A percentile compares a stretch with the other conserved stretches of the same genome.
Evolutionary conservation across 2,888 invertebrate genomes (phyloP).

Genomic region (Esperia sulphurella): DNA sequence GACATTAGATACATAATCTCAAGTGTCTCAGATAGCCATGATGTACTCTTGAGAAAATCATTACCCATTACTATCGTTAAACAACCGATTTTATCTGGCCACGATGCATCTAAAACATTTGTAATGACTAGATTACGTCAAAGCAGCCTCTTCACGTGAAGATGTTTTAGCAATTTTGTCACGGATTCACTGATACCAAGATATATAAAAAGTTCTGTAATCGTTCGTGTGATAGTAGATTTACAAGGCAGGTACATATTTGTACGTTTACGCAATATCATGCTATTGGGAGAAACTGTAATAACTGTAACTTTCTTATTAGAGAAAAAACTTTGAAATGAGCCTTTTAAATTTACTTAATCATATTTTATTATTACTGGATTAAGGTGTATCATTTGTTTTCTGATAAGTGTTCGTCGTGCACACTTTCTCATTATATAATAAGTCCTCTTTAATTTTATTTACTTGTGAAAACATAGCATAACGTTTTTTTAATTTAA

Average conservation of each 20-base stretch:
- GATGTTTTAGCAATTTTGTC: slow-evolving; percentile 35
- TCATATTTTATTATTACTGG: no score
- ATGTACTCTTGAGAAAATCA: slow-evolving; percentile 22
- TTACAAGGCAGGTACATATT: no score
- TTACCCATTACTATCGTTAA: slow-evolving; percentile 13
- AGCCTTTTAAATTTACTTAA: no score
- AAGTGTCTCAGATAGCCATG: slow-evolving; percentile 23
- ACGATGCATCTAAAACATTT: slow-evolving; percentile 16
- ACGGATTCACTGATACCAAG: slow-evolving; percentile 32
- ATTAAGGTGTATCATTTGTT: no score
- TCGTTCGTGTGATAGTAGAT: neutral
- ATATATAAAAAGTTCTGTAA: slow-evolving; percentile 1
- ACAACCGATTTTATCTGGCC: slow-evolving; percentile 28
- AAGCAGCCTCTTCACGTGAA: slow-evolving; percentile 23
- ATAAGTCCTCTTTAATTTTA: no score
- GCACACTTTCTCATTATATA: no score
- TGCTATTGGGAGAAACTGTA: neutral
- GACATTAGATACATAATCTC: slow-evolving; percentile 27
- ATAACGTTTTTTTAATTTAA: no score
- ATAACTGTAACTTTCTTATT: neutral
- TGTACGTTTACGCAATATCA: neutral
- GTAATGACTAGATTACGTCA: slow-evolving; percentile 27
- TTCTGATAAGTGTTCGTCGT: no score
- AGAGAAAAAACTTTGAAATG: neutral
- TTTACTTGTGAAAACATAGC: no score